These are phyloP conservation scores for Labeo rohita DNA, from an alignment of 2,113 vertebrate species.

Conservation along the genomic window DNA sequence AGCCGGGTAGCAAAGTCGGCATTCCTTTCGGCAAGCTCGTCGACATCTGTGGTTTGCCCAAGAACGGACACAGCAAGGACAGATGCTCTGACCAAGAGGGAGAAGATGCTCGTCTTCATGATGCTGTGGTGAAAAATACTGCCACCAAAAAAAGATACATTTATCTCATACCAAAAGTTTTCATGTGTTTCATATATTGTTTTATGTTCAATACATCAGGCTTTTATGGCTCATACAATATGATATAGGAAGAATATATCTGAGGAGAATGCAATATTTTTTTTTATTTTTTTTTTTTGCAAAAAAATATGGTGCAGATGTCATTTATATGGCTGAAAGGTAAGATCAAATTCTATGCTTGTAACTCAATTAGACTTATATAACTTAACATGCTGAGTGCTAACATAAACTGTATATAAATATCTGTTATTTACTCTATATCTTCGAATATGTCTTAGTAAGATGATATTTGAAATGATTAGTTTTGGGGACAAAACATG, in stretches of 20 bases:
- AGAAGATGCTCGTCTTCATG: constrained; percentile 46
- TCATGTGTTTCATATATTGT: background rate
- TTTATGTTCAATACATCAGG: background rate
- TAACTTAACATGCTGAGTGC: background rate
- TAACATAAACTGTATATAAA: background rate
- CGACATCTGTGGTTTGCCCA: background rate
- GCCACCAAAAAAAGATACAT: background rate
- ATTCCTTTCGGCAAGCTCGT: constrained; percentile 73
- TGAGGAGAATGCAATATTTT: too few species aligned
- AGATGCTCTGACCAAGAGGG: constrained; percentile 32
- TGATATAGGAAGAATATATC: background rate
- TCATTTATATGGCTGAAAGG: background rate
- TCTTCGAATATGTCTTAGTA: background rate
- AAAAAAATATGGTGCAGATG: background rate
- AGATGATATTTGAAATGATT: background rate
- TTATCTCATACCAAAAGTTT: background rate
- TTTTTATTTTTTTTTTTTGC: too few species aligned
- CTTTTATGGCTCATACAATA: background rate
- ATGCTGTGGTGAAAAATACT: background rate
- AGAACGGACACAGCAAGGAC: constrained; percentile 27
- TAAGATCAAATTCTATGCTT: background rate
- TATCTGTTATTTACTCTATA: background rate
- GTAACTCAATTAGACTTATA: background rate
- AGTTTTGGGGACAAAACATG: background rate
- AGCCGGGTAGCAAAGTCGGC: constrained; percentile 81